Conservation (phyloP, 2,113 vertebrate genomes). For the Entosphenus tridentatus region DNA sequence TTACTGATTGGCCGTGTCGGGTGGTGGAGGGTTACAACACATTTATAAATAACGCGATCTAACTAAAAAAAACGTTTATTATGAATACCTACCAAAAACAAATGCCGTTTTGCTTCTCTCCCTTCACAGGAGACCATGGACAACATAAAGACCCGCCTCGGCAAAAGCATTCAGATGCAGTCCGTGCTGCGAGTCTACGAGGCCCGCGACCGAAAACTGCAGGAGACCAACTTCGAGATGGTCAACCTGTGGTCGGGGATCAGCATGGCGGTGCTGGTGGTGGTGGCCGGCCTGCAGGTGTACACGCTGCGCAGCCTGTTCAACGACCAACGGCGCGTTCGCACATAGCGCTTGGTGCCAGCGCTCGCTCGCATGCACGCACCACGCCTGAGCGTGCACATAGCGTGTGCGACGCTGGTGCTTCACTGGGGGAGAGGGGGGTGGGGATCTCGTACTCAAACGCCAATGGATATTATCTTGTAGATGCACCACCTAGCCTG, state of each 20-base stretch:
- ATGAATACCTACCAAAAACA: too few relatives aligned
- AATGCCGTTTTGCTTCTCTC: slow-evolving; percentile 12
- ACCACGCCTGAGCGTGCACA: too few relatives aligned
- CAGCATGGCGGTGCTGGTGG: slow-evolving; percentile 52
- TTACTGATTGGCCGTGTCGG: too few relatives aligned
- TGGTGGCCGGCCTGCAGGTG: slow-evolving; percentile 61
- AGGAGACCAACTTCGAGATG: slow-evolving; percentile 76
- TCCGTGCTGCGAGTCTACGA: slow-evolving; percentile 70
- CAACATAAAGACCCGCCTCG: slow-evolving; percentile 62
- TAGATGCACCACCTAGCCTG: too few relatives aligned
- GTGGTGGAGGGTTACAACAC: too few relatives aligned
- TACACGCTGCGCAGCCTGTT: slow-evolving; percentile 79
- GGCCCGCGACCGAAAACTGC: slow-evolving; percentile 77
- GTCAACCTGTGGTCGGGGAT: slow-evolving; percentile 77
- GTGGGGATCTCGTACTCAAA: too few relatives aligned
- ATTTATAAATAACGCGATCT: too few relatives aligned
- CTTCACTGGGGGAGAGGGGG: too few relatives aligned
- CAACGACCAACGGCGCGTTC: slow-evolving; percentile 62
- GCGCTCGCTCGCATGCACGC: too few relatives aligned
- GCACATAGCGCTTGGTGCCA: slow-evolving; percentile 32
- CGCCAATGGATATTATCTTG: too few relatives aligned
- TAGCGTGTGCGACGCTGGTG: too few relatives aligned
- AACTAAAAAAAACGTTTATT: too few relatives aligned
- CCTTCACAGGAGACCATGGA: slow-evolving; percentile 64
- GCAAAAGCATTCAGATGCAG: slow-evolving; percentile 79